Percentiles rank a stretch among this genome's conserved stretches.
Evolutionary conservation across 2,888 invertebrate species (phyloP).

Genomic region (Copidosoma aretas): DNA sequence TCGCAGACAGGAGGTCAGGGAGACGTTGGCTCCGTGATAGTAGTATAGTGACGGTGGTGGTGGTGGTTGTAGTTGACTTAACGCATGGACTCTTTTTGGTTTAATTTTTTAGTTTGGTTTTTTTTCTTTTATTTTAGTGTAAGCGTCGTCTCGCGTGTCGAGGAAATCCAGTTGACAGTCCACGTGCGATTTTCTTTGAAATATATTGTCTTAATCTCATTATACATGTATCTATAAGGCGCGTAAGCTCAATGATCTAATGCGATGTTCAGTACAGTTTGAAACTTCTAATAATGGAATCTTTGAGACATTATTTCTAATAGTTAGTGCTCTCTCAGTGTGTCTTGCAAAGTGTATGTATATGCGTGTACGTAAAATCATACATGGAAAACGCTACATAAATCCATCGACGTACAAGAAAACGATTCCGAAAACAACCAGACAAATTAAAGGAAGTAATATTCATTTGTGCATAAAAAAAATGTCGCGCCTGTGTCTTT

Average conservation of each 20-base stretch:
- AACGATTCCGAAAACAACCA: not conserved
- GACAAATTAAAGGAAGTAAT: conserved; percentile 8
- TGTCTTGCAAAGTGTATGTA: not conserved
- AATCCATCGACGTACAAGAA: not conserved
- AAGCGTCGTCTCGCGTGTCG: conserved; percentile 23
- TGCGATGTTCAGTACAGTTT: not conserved
- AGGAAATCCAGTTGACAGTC: conserved; percentile 26
- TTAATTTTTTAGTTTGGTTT: conserved; percentile 12
- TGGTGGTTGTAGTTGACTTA: too few relatives aligned
- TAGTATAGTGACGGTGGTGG: too few relatives aligned
- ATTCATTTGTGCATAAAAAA: conserved; percentile 1
- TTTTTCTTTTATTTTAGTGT: conserved; percentile 22
- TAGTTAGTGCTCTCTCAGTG: conserved; percentile 8
- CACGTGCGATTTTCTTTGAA: conserved; percentile 24
- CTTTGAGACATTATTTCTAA: too few relatives aligned
- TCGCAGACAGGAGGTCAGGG: not conserved
- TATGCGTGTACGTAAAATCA: conserved; percentile 4
- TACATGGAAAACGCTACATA: not conserved
- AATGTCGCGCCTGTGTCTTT: not conserved
- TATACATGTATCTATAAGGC: not conserved
- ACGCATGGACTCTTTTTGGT: conserved; percentile 17
- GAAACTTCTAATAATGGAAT: not conserved
- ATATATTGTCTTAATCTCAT: conserved; percentile 23
- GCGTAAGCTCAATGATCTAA: not conserved
- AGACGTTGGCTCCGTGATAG: not conserved